Base-by-base conservation (phyloP, 2,888 invertebrate species). In the Dicycla oo region DNA sequence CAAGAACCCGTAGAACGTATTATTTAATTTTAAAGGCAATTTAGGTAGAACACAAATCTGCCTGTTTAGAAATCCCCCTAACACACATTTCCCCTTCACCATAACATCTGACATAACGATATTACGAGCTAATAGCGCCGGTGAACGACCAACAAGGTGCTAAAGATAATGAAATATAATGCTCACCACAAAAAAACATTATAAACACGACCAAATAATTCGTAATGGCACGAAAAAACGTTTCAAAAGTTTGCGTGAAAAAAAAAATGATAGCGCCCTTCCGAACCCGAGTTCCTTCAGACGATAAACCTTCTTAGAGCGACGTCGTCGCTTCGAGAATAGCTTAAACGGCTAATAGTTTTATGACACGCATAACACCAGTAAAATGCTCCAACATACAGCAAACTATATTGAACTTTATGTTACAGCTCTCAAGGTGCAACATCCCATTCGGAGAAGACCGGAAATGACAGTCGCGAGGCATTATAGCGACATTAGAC, bases 301-400 rank as follows among this genome's bases (percentile, higher is more conserved):
- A 90, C 89, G 89, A 89, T 90, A 91, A 92, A 92, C 88, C 91
- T 91, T 91, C 91, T 91, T 89, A 89, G 87, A 91, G 92, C 85
- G 88, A 91, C 90, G 89, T 93, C 93, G 91, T 90, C 94, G 91
- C 93, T 94, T 94, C 93, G 90, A 94, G 91, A 94, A 95, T 92
- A 95, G 93, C 94, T 94, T 94, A 95, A 94, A 93, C 94, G 94
- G 91, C 94, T 96, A 96, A 96, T 96, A 95, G 95, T 95, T 95
- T 94, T 95, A 94, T 95, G 94, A 94, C 95, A 96, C 95, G 95
- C 95, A 95, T 95, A 92, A 94, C 91, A 92, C 88, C 87, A 87
- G 85, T 88, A 89, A 91, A 91, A 90, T 82, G 84, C 81, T 87
- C 73, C 61, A 68, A 54, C 77, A 61, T 69, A 43, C 57, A 63